Conservation (phyloP, 2,113 vertebrate species). For the Malurus elegans region DNA sequence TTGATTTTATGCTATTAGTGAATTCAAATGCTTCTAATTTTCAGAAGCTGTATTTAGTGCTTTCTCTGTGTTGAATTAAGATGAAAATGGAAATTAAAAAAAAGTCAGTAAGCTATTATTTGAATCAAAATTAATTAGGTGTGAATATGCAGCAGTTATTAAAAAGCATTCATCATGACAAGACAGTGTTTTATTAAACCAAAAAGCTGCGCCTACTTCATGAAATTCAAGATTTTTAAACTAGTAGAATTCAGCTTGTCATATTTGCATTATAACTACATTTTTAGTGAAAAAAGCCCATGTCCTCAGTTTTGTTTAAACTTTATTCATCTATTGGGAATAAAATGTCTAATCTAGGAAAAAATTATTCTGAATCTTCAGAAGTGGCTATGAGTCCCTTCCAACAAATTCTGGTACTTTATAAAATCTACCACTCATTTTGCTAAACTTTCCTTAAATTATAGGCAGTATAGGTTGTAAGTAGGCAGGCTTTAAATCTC, state of each 20-base stretch:
- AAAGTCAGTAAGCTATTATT: background rate
- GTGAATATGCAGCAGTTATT: background rate
- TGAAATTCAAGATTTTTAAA: background rate
- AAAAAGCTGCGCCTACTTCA: background rate
- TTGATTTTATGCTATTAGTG: background rate
- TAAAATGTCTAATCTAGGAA: background rate
- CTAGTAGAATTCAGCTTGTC: background rate
- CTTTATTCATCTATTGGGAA: background rate
- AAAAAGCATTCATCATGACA: background rate
- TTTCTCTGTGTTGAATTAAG: background rate
- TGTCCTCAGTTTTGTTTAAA: background rate
- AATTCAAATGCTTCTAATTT: background rate
- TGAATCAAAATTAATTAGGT: background rate
- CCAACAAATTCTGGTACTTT: background rate
- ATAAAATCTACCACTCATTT: background rate
- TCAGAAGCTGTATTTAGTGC: background rate
- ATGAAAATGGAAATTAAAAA: background rate
- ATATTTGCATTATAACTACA: background rate
- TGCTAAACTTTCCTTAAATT: background rate
- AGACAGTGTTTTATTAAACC: background rate
- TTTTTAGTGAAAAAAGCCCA: background rate
- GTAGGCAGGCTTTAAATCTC: background rate
- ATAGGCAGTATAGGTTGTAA: background rate
- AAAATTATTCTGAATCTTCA: background rate
- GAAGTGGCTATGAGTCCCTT: background rate